Conservation (phyloP, 2,888 invertebrate species). For the Acrobasis consociella region DNA sequence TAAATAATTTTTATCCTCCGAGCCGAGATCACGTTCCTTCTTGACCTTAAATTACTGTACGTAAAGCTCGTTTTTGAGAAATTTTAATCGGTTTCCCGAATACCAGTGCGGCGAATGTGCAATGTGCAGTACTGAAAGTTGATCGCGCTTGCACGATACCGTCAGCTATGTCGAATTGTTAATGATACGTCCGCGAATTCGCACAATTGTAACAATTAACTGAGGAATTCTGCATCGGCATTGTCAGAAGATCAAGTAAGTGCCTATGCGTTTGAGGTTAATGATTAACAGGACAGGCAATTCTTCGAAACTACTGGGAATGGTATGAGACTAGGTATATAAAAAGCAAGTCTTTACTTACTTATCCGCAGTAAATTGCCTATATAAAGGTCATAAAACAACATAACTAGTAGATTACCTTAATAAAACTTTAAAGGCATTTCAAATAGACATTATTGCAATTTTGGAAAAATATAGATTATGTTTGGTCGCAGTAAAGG, state of each 20-base stretch:
- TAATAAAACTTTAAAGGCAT: neutral
- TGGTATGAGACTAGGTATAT: neutral
- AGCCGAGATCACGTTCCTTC: slow-evolving; percentile 69
- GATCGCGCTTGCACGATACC: slow-evolving; percentile 56
- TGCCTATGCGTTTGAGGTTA: slow-evolving; percentile 9
- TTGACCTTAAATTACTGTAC: slow-evolving; percentile 76
- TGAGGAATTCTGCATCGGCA: slow-evolving; percentile 24
- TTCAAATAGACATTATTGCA: neutral
- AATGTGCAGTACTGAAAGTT: slow-evolving; percentile 47
- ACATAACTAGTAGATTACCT: neutral
- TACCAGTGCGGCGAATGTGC: slow-evolving; percentile 46
- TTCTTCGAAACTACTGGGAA: neutral
- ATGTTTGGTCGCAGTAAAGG: slow-evolving; percentile 37
- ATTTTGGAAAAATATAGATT: slow-evolving; percentile 21
- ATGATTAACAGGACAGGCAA: neutral
- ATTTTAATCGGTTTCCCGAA: slow-evolving; percentile 69
- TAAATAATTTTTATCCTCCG: slow-evolving; percentile 79
- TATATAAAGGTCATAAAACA: neutral
- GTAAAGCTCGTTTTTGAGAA: slow-evolving; percentile 67
- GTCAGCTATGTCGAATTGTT: slow-evolving; percentile 70
- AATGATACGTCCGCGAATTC: slow-evolving; percentile 57
- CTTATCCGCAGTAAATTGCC: neutral
- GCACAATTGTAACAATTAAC: slow-evolving; percentile 56
- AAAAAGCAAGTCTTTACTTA: neutral
- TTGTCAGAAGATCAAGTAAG: slow-evolving; percentile 24